Evolutionary conservation across 92 coral and sea anemone genomes (phyloP), one percentile per base, ranked within the genome.

Genomic region (Chrysogorgia sp.): DNA sequence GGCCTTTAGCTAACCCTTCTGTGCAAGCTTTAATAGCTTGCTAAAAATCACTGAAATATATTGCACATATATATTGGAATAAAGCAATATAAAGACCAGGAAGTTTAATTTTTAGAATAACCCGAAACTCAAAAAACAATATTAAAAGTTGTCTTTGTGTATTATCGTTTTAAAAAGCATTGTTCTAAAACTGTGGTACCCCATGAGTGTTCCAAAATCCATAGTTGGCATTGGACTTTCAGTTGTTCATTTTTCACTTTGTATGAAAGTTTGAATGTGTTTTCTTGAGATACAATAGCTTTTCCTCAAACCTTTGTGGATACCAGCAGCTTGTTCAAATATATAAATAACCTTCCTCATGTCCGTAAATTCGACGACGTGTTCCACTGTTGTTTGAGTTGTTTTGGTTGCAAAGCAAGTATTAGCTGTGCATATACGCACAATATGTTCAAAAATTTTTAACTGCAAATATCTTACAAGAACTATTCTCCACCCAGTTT

Each of bases 351-450:
- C 20, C 40, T 61, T 61, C 68, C 68, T 61, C 15, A n/a, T 61
- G 40, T 61, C 68, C 40, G 41, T 61, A 61, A 61, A 61, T 61
- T 61, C 68, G n/a, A 61, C 68, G 68, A 61, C 22, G 68, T 31
- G 40, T 61, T 61, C 40, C 68, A 61, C 68, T 61, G 14, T 61
- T 61, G 68, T 61, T 61, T 61, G 34, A 61, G 35, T 61, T 61
- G 68, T 61, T 61, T 61, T 61, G 41, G 68, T 61, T 61, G 68
- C 68, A 61, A 61, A 61, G 68, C 68, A 61, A 61, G 40, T 61
- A 61, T 26, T 61, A 25, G 68, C 68, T 28, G 68, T 61, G 68
- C 68, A 61, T 61, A 61, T 61, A 25, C 41, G 68, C 68, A 10
- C 68, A 10, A 61, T 26, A 25, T 61, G 35, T 61, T 61, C 40